Evolutionary conservation across 2,888 invertebrate species (phyloP).

Genomic region (Noctua janthina): DNA sequence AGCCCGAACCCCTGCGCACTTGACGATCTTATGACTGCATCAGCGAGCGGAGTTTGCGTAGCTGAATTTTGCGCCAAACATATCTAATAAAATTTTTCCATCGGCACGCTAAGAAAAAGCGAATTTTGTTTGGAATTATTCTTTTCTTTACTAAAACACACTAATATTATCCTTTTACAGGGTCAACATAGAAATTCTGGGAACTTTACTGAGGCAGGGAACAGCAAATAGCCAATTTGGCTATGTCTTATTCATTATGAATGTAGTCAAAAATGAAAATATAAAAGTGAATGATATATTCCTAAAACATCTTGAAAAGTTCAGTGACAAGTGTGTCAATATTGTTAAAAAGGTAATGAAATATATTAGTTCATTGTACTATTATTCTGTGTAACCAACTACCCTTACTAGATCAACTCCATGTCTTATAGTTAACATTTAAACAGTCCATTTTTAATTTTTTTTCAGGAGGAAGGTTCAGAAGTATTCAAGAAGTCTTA

Average conservation of each 20-base stretch:
- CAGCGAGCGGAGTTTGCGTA: too few relatives aligned
- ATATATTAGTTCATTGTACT: neutral
- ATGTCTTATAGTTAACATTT: neutral
- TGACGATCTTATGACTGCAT: too few relatives aligned
- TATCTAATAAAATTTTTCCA: too few relatives aligned
- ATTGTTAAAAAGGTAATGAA: constrained; percentile 85
- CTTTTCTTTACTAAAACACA: neutral
- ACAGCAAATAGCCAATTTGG: constrained; percentile 90
- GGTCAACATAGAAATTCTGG: constrained; percentile 94
- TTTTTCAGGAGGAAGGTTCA: constrained; percentile 80
- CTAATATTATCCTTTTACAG: constrained; percentile 82
- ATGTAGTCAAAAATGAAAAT: constrained; percentile 91
- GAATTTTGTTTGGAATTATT: neutral
- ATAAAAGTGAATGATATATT: constrained; percentile 91
- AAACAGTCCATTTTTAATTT: neutral
- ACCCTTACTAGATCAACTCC: neutral
- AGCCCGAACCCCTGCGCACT: too few relatives aligned
- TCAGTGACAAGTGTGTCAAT: constrained; percentile 89
- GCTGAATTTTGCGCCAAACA: too few relatives aligned
- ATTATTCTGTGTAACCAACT: neutral
- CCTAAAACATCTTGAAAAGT: constrained; percentile 91
- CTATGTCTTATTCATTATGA: constrained; percentile 93
- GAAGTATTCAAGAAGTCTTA: constrained; percentile 81
- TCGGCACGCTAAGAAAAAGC: too few relatives aligned
- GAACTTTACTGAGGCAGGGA: constrained; percentile 93